Percentiles rank a stretch among this genome's conserved stretches.
phyloP scores from a whole-genome alignment of 2,888 invertebrate species.

The Leptarthrus brevirostris region DNA sequence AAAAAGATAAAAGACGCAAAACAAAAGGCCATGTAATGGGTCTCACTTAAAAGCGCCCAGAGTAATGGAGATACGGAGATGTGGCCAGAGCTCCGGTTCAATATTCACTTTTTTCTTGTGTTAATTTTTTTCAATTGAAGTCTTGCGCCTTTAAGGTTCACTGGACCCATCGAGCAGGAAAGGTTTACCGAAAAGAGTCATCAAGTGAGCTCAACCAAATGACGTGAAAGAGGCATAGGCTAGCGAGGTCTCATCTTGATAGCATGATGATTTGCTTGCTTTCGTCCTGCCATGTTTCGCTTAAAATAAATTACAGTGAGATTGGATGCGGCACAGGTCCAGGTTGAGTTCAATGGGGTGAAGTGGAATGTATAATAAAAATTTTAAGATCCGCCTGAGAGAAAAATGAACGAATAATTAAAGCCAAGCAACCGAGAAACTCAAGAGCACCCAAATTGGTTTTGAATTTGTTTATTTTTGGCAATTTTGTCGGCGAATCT shows the following conservation, averaged over 20 bases:
- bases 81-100: neutral
- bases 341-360: neutral
- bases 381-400: neutral
- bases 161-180: constrained; percentile 10
- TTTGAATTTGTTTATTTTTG: constrained; percentile 3
- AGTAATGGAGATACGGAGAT: neutral
- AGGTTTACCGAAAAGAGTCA: constrained; percentile 35
- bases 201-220: constrained; percentile 22
- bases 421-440: neutral
- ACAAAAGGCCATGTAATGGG: constrained; percentile 31
- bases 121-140: constrained; percentile 25
- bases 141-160: constrained; percentile 19
- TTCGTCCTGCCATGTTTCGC: constrained; percentile 23
- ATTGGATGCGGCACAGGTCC: neutral
- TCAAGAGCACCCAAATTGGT: constrained; percentile 5
- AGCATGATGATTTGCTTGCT: neutral
- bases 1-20: constrained; percentile 11
- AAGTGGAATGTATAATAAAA: neutral
- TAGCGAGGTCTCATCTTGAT: constrained; percentile 2
- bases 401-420: neutral
- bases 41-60: constrained; percentile 15
- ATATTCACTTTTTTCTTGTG: neutral
- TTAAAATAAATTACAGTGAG: constrained; percentile 32
- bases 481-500: neutral
- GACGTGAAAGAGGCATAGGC: constrained; percentile 10